Conservation (phyloP, 2,888 invertebrate genomes). For the Apoda limacodes region DNA sequence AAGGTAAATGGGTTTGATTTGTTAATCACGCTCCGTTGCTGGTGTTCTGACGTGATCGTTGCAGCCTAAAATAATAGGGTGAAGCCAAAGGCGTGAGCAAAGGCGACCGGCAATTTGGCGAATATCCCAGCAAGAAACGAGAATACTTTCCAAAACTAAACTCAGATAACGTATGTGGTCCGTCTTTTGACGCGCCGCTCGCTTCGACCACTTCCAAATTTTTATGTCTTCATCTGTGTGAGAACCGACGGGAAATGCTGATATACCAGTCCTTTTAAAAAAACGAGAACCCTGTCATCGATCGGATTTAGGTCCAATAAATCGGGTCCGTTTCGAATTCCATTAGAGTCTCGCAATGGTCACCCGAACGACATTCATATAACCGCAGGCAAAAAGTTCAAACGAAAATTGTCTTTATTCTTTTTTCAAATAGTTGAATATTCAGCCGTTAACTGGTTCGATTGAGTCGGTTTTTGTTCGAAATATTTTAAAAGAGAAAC, state of each 20-base stretch:
- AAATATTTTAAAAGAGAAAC: too few species aligned
- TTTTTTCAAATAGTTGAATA: slow-evolving; percentile 41
- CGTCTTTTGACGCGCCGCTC: slow-evolving; percentile 53
- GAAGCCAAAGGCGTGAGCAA: slow-evolving; percentile 58
- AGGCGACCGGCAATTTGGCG: slow-evolving; percentile 62
- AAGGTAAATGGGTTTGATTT: slow-evolving; percentile 43
- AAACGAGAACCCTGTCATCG: slow-evolving; percentile 24
- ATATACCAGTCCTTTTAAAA: slow-evolving; percentile 29
- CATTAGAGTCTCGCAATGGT: slow-evolving; percentile 38
- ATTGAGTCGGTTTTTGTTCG: slow-evolving; percentile 42
- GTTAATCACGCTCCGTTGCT: slow-evolving; percentile 52
- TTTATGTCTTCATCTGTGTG: slow-evolving; percentile 67
- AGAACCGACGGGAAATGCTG: slow-evolving; percentile 40
- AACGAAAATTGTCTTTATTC: slow-evolving; percentile 44
- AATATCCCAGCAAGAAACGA: slow-evolving; percentile 39
- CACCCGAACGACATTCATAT: slow-evolving; percentile 58
- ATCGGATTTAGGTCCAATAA: slow-evolving; percentile 39
- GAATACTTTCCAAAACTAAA: slow-evolving; percentile 40
- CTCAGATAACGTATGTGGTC: slow-evolving; percentile 60
- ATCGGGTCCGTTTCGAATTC: slow-evolving; percentile 45
- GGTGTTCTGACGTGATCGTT: slow-evolving; percentile 42
- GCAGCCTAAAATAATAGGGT: slow-evolving; percentile 56
- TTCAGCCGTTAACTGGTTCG: slow-evolving; percentile 25
- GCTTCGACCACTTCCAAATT: slow-evolving; percentile 42
- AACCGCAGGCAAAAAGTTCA: slow-evolving; percentile 50